These are phyloP conservation scores for Drosophila fuyamai DNA, from an alignment of 1,140 invertebrate genomes.

Conservation along the genomic window DNA sequence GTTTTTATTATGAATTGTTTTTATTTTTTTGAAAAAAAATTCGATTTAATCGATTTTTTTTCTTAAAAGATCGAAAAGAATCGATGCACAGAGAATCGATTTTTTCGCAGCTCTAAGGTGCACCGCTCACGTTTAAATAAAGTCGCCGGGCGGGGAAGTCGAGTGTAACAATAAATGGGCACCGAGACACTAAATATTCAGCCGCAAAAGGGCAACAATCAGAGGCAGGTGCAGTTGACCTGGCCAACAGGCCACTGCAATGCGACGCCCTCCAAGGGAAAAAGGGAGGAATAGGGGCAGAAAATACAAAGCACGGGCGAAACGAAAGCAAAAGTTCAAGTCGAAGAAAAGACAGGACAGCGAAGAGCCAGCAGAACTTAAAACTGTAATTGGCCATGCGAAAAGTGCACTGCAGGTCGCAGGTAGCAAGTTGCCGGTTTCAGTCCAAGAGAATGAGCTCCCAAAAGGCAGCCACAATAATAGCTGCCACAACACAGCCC, in stretches of 20 bases:
- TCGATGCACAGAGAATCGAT: too few relatives aligned
- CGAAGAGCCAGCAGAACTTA: constrained; percentile 32
- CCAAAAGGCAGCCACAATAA: constrained; percentile 23
- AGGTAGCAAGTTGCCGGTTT: constrained; percentile 9
- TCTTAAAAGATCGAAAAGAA: too few relatives aligned
- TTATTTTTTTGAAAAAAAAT: too few relatives aligned
- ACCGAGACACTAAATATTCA: constrained; percentile 47
- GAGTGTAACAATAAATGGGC: constrained; percentile 57
- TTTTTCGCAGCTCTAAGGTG: too few relatives aligned
- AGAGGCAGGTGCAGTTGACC: constrained; percentile 47
- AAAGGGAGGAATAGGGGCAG: neutral
- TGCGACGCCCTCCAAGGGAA: constrained; percentile 48
- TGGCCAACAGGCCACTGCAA: constrained; percentile 62
- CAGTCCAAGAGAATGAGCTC: constrained; percentile 17
- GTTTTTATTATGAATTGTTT: too few relatives aligned
- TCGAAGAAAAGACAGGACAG: constrained; percentile 43
- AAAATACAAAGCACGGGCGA: neutral
- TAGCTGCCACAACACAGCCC: constrained; percentile 33
- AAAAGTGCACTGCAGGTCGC: constrained; percentile 50
- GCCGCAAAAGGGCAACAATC: constrained; percentile 63
- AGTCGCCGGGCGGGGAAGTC: constrained; percentile 29
- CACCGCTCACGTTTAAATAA: constrained; percentile 26
- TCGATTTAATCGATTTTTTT: too few relatives aligned
- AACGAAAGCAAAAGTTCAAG: constrained; percentile 50
- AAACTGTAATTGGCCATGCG: constrained; percentile 76